phyloP scores from a whole-genome alignment of 1,140 invertebrate species.

The Rhagoletis pomonella region DNA sequence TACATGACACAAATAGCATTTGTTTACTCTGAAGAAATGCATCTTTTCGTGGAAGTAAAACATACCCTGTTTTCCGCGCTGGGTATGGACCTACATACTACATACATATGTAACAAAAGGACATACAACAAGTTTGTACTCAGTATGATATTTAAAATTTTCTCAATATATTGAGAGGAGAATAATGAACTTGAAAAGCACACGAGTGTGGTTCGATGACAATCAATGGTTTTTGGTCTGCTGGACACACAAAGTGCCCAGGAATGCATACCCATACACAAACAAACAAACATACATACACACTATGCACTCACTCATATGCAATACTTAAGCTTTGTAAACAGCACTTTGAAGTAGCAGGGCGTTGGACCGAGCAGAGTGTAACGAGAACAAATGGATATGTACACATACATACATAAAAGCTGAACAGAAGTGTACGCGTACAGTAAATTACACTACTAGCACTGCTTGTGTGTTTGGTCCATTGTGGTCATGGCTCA shows the following conservation, averaged over 20 bases:
- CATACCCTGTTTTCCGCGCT: no score
- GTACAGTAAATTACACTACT: not conserved
- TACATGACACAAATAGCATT: no score
- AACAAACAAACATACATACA: not conserved
- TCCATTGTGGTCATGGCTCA: slow-evolving; percentile 66
- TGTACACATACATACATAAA: not conserved
- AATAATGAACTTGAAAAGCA: not conserved
- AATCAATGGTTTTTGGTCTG: slow-evolving; percentile 74
- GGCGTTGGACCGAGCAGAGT: slow-evolving; percentile 56
- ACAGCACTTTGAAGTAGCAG: slow-evolving; percentile 59
- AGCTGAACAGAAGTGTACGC: not conserved
- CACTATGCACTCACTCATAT: not conserved
- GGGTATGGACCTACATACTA: no score
- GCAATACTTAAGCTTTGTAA: not conserved
- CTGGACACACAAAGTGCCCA: slow-evolving; percentile 61
- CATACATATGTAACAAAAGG: no score
- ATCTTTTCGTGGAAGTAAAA: no score
- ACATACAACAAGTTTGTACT: not conserved
- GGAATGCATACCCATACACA: not conserved
- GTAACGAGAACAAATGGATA: not conserved
- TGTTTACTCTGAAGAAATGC: no score
- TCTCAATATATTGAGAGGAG: not conserved
- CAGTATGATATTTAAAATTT: not conserved
- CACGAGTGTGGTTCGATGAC: slow-evolving; percentile 66
- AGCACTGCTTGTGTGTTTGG: slow-evolving; percentile 44